phyloP scores from a whole-genome alignment of 1,140 invertebrate genomes.

The Pachypsylla venusta region DNA sequence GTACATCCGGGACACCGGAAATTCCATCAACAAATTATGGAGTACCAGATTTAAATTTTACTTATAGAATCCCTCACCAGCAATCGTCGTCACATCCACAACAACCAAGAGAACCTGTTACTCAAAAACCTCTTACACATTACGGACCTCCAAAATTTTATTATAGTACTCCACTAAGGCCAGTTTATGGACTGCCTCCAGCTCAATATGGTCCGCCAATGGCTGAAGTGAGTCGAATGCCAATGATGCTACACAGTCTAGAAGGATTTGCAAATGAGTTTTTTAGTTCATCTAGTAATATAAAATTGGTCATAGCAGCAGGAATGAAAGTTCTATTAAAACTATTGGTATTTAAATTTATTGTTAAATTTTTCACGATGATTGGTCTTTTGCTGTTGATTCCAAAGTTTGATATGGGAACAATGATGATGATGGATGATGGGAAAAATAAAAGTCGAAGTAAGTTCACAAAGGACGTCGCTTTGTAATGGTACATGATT shows the following conservation, averaged over 20 bases:
- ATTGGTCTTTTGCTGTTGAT: not conserved
- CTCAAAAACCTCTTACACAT: not conserved
- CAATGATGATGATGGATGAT: not conserved
- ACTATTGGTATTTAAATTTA: not conserved
- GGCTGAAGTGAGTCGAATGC: not conserved
- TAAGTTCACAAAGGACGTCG: no score
- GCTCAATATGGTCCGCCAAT: not conserved
- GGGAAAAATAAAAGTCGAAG: conserved; percentile 4
- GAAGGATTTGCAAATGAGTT: not conserved
- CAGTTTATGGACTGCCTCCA: not conserved
- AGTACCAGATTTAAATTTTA: not conserved
- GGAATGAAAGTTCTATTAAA: not conserved
- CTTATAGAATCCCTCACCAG: not conserved
- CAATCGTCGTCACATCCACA: no score
- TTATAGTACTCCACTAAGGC: not conserved
- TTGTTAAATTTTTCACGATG: not conserved
- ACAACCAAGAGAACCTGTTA: not conserved
- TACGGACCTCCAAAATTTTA: not conserved
- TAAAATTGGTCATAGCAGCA: not conserved
- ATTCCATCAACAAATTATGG: not conserved
- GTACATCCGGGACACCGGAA: not conserved
- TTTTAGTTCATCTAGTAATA: not conserved
- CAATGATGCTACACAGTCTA: not conserved
- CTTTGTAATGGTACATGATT: no score
- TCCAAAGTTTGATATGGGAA: not conserved